Conservation (phyloP, 2,888 invertebrate species). For the Neocrepidodera transversa region DNA sequence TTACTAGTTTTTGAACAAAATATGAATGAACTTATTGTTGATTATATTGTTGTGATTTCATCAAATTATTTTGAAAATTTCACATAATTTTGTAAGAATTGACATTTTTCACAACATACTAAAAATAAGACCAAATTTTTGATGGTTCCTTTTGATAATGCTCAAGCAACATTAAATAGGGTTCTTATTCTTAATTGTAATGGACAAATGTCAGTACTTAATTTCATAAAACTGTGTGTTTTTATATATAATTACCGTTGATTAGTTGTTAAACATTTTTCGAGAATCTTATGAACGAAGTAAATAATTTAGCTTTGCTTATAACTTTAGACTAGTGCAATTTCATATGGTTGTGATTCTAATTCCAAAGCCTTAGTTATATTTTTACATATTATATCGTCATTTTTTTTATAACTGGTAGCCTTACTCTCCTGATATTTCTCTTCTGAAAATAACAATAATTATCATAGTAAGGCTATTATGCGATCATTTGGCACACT, state of each 20-base stretch:
- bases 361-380: slow-evolving; percentile 27
- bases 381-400: too few relatives aligned
- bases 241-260: slow-evolving; percentile 42
- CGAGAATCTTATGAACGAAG: slow-evolving; percentile 44
- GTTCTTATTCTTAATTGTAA: too few relatives aligned
- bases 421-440: too few relatives aligned
- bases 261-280: slow-evolving; percentile 46
- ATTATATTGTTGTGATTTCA: slow-evolving; percentile 41
- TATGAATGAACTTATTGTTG: slow-evolving; percentile 47
- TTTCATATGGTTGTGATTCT: slow-evolving; percentile 47
- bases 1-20: slow-evolving; percentile 46
- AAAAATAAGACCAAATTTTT: background rate
- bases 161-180: too few relatives aligned
- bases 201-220: slow-evolving; percentile 10
- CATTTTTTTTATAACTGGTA: too few relatives aligned
- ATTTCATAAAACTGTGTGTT: slow-evolving; percentile 27
- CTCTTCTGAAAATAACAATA: too few relatives aligned
- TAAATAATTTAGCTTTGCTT: slow-evolving; percentile 41
- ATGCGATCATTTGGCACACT: background rate
- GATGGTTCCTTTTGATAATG: background rate
- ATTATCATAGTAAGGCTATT: background rate
- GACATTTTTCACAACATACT: background rate
- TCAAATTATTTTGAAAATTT: slow-evolving; percentile 16
- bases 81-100: slow-evolving; percentile 3
- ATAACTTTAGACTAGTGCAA: slow-evolving; percentile 43